Base-by-base conservation (phyloP, 1,140 invertebrate genomes). In the Kradibia gibbosae region DNA sequence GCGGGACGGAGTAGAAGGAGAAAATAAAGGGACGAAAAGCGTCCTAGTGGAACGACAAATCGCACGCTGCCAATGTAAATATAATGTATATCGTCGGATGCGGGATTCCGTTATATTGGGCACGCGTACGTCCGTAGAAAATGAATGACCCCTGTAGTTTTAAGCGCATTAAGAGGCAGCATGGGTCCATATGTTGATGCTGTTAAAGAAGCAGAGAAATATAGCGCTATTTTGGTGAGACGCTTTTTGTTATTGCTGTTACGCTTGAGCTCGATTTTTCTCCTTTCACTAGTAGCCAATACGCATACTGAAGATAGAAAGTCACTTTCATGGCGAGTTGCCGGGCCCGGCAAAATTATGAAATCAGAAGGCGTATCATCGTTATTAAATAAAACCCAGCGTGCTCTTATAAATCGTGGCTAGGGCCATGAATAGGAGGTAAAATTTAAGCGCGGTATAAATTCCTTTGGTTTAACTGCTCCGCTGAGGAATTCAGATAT, bases 21-120 rank as follows among this genome's bases (percentile, higher is more conserved):
- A n/a, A n/a, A n/a, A n/a, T n/a, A n/a, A n/a, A n/a, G 73, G 82
- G 13, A 13, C 48, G 53, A 78, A 39, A 45, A 53, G 71, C 55
- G 85, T 87, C 83, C 83, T 84, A 78, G 85, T 79, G 82, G 80
- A 85, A 84, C 76, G 79, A 36, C 65, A 62, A 60, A 34, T 39
- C 22, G 17, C 34, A 34, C n/a, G 62, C 36, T 50, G 50, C 48
- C 39, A 50, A 62, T 45, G 39, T 57, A 4, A 25, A 48, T 48
- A 45, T 36, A 74, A 57, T 82, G 39, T 79, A 45, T 65, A 62
- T 78, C 60, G 28, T 50, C 45, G 28, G 57, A 55, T 74, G 20
- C 48, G 73, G 10, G 48, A 71, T 53, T 78, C 77, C 65, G 77
- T 78, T 57, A 67, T 39, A 48, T 71, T n/a, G 60, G 50, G 31